Evolutionary conservation across 2,888 invertebrate genomes (phyloP).

Genomic region (Boloria selene): DNA sequence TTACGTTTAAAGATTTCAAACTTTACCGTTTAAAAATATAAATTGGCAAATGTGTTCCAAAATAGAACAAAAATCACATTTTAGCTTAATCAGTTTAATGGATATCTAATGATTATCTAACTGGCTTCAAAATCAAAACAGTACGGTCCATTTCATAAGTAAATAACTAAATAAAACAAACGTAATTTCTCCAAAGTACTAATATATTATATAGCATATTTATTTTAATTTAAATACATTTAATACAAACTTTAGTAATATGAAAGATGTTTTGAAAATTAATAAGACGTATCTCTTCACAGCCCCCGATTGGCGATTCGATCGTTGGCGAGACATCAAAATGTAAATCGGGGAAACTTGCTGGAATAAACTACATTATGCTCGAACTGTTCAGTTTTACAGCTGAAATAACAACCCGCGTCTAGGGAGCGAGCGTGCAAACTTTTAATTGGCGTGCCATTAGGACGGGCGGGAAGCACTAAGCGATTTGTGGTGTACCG

Average conservation of each 20-base stretch:
- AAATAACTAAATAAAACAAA: too few relatives aligned
- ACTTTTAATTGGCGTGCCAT: conserved; percentile 83
- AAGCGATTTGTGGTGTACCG: conserved; percentile 82
- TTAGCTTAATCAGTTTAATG: too few relatives aligned
- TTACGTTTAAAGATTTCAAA: too few relatives aligned
- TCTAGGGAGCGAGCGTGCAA: conserved; percentile 67
- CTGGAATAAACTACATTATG: conserved; percentile 74
- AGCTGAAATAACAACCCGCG: conserved; percentile 75
- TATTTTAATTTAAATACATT: neutral
- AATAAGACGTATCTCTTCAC: conserved; percentile 31
- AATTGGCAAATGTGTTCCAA: too few relatives aligned
- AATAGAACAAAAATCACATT: too few relatives aligned
- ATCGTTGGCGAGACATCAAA: conserved; percentile 65
- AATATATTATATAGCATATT: neutral
- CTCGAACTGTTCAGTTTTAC: conserved; percentile 76
- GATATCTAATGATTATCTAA: too few relatives aligned
- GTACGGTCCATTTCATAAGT: too few relatives aligned
- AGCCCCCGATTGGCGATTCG: conserved; percentile 47
- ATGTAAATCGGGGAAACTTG: conserved; percentile 67
- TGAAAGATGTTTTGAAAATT: neutral
- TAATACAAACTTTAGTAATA: conserved; percentile 1
- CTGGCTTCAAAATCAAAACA: too few relatives aligned
- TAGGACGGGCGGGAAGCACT: conserved; percentile 77
- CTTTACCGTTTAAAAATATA: too few relatives aligned
- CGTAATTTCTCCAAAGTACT: too few relatives aligned